Percentiles rank a stretch among this genome's conserved stretches.
These are phyloP conservation scores for Podilymbus podiceps DNA, from an alignment of 2,113 vertebrate genomes.

Conservation along the genomic window DNA sequence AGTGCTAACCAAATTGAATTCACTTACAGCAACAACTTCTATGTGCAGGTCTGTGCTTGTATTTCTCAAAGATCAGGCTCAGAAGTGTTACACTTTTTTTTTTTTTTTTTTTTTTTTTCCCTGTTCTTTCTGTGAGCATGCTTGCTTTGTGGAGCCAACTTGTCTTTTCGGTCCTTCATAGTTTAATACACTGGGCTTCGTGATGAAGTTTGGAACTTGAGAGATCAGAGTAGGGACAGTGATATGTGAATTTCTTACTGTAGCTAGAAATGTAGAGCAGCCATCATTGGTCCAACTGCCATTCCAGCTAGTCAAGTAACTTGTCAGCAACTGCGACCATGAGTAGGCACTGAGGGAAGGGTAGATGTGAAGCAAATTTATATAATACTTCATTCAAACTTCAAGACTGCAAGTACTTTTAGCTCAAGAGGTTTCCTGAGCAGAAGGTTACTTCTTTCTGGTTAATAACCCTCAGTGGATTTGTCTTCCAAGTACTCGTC, in stretches of 20 bases:
- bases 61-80: background rate
- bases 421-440: background rate
- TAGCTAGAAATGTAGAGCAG: background rate
- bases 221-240: background rate
- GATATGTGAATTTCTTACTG: background rate
- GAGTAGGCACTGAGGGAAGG: background rate
- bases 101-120: background rate
- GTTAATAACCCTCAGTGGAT: background rate
- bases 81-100: background rate
- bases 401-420: background rate
- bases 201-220: background rate
- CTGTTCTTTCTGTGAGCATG: background rate
- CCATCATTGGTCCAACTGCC: background rate
- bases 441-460: background rate
- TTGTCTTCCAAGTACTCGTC: background rate
- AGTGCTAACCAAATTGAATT: background rate
- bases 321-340: background rate
- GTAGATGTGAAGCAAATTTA: background rate
- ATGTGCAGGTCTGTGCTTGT: background rate
- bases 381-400: background rate
- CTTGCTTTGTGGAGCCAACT: background rate
- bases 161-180: background rate
- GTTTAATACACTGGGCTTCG: background rate
- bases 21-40: background rate
- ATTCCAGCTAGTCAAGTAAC: background rate